phyloP scores from a whole-genome alignment of 2,888 invertebrate genomes.

The Lepidonotus clava region DNA sequence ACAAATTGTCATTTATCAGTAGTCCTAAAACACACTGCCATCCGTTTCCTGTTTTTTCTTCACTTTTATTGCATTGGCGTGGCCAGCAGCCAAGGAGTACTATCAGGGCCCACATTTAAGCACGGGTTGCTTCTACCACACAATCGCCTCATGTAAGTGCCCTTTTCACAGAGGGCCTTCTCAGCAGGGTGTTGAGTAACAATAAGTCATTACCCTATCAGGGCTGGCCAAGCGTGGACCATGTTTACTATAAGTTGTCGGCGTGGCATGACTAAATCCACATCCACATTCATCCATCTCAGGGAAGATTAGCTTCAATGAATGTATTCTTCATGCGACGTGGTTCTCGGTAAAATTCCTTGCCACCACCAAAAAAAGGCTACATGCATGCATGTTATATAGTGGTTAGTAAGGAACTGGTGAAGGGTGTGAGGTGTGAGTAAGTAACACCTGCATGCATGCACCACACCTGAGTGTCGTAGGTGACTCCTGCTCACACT shows the following conservation, averaged over 20 bases:
- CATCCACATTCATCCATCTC: slow-evolving; percentile 2
- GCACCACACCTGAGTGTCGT: neutral
- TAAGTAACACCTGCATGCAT: slow-evolving; percentile 16
- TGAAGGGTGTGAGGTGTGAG: too few relatives aligned
- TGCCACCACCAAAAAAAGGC: neutral
- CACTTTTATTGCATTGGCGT: neutral
- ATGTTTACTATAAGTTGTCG: neutral
- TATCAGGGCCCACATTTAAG: too few relatives aligned
- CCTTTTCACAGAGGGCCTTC: neutral
- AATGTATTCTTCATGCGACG: neutral
- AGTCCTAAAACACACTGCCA: neutral
- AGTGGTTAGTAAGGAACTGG: too few relatives aligned
- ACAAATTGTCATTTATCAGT: slow-evolving; percentile 7
- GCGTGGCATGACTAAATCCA: slow-evolving; percentile 15
- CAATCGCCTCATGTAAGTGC: too few relatives aligned
- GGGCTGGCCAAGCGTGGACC: neutral
- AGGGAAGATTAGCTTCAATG: neutral
- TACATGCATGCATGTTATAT: neutral
- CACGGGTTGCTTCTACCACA: too few relatives aligned
- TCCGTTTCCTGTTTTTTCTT: too few relatives aligned
- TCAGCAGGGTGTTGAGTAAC: neutral
- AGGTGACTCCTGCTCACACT: too few relatives aligned
- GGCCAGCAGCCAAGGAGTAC: neutral
- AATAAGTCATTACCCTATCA: neutral
- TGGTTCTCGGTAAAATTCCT: neutral